Evolutionary conservation across 1,140 invertebrate genomes (phyloP).

Genomic region (Oryzaephilus surinamensis): DNA sequence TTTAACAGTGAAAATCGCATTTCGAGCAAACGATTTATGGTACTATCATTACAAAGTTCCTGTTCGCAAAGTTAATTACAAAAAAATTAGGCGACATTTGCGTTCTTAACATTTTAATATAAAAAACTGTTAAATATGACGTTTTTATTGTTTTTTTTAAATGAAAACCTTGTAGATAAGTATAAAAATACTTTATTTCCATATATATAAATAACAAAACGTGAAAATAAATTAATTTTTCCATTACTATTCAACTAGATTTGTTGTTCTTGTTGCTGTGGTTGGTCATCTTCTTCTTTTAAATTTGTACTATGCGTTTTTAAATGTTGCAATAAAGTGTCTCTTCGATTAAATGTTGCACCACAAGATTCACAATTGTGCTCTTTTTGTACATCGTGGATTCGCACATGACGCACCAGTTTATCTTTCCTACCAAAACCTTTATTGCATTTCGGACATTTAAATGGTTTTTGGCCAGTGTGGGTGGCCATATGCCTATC

Average conservation of each 20-base stretch:
- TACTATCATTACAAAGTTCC: no score
- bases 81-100: no score
- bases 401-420: constrained; percentile 50
- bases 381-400: constrained; percentile 39
- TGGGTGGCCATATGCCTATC: constrained; percentile 51
- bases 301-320: constrained; percentile 19
- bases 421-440: constrained; percentile 56
- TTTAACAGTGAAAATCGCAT: no score
- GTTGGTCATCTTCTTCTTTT: constrained; percentile 2
- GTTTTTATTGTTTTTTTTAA: no score
- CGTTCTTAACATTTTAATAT: no score
- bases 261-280: constrained; percentile 3
- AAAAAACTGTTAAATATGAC: no score
- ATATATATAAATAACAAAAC: neutral
- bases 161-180: neutral
- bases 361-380: constrained; percentile 23
- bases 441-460: constrained; percentile 50
- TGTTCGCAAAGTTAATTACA: no score
- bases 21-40: no score
- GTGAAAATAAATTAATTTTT: neutral
- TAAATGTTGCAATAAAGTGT: constrained; percentile 25
- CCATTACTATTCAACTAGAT: no score
- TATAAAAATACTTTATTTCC: constrained; percentile 7
- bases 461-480: constrained; percentile 48
- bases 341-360: constrained; percentile 24